Evolutionary conservation across 2,113 vertebrate genomes (phyloP).

Genomic region (Callopanchax toddi): DNA sequence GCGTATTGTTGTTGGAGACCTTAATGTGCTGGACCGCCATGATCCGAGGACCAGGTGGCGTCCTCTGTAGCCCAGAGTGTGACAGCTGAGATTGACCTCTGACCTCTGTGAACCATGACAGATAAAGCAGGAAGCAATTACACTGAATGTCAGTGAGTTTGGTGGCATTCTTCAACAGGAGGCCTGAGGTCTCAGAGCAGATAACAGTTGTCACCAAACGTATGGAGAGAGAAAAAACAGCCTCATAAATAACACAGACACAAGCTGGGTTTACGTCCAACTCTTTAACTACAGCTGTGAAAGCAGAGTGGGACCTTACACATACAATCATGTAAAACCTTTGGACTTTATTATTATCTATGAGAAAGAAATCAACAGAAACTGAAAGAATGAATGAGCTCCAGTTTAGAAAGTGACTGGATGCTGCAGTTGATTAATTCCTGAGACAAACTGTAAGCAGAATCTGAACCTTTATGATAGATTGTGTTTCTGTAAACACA

Average conservation of each 20-base stretch:
- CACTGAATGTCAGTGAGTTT: slow-evolving; percentile 22
- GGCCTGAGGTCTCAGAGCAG: slow-evolving; percentile 7
- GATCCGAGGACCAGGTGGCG: slow-evolving; percentile 47
- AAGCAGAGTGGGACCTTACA: slow-evolving; percentile 8
- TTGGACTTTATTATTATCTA: slow-evolving; percentile 5
- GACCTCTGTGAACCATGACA: slow-evolving; percentile 36
- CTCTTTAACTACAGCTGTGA: slow-evolving; percentile 1
- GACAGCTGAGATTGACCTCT: slow-evolving; percentile 57
- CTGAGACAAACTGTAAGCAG: too few species aligned
- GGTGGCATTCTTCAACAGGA: slow-evolving; percentile 23
- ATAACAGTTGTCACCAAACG: slow-evolving; percentile 14
- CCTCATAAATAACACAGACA: background rate
- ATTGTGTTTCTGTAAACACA: too few species aligned
- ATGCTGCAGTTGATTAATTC: too few species aligned
- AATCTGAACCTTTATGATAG: too few species aligned
- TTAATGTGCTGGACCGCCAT: slow-evolving; percentile 12
- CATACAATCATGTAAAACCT: background rate
- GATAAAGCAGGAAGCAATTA: slow-evolving; percentile 63
- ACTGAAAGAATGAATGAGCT: too few species aligned
- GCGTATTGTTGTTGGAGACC: slow-evolving; percentile 23
- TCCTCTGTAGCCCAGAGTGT: slow-evolving; percentile 12
- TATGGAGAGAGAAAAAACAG: background rate
- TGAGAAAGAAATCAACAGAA: background rate
- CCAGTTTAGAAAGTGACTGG: too few species aligned
- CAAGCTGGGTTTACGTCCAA: background rate